Conservation (phyloP, 1,140 invertebrate species). For the Cylas formicarius region DNA sequence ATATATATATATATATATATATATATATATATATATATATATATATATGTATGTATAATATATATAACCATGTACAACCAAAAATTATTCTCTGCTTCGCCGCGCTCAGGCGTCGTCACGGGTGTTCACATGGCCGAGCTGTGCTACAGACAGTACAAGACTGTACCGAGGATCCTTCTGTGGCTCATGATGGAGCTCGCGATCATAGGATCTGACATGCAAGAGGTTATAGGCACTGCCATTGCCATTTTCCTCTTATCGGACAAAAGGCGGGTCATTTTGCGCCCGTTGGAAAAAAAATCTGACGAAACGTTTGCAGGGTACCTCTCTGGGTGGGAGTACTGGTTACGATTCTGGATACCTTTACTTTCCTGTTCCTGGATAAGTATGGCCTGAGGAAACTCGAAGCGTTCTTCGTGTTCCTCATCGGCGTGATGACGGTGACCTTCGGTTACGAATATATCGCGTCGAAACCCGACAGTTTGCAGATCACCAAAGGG, state of each 20-base stretch:
- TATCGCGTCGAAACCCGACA: constrained; percentile 63
- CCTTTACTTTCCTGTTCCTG: constrained; percentile 84
- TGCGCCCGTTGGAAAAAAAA: not conserved
- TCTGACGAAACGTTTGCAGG: constrained; percentile 47
- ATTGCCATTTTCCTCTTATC: constrained; percentile 83
- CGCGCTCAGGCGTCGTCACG: constrained; percentile 33
- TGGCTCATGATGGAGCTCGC: constrained; percentile 95
- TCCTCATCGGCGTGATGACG: constrained; percentile 81
- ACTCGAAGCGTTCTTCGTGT: constrained; percentile 79
- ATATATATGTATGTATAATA: no score
- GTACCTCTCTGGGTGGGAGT: constrained; percentile 82
- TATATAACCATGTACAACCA: no score
- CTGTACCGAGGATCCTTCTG: constrained; percentile 66
- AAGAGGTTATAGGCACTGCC: constrained; percentile 86
- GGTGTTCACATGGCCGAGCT: constrained; percentile 78
- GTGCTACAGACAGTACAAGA: constrained; percentile 72
- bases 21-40: no score
- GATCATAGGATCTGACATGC: constrained; percentile 91
- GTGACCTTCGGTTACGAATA: constrained; percentile 88
- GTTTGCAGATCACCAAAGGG: constrained; percentile 65
- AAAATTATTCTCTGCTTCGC: no score
- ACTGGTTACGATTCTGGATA: constrained; percentile 83
- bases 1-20: no score
- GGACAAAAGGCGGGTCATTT: constrained; percentile 71
- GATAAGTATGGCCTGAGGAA: constrained; percentile 89